These are phyloP conservation scores for Baryphthengus martii DNA, from an alignment of 2,113 vertebrate species.

Conservation along the genomic window DNA sequence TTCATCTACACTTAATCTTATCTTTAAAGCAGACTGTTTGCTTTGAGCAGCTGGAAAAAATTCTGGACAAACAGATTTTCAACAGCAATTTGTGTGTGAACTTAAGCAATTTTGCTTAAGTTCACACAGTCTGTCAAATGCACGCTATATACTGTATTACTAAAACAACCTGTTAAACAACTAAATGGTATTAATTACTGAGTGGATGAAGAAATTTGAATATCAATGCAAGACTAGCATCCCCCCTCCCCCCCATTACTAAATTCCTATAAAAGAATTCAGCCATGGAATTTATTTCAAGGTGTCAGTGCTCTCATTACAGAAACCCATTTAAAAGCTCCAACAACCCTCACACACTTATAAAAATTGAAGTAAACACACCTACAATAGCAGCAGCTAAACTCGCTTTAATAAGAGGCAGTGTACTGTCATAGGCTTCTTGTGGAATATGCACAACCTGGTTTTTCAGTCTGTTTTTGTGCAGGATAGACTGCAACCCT, in stretches of 20 bases:
- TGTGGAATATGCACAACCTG: conserved; percentile 85
- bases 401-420: conserved; percentile 90
- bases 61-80: neutral
- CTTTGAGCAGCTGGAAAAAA: neutral
- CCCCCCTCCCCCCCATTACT: neutral
- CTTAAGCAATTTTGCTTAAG: neutral
- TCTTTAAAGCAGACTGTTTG: neutral
- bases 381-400: conserved; percentile 89
- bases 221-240: neutral
- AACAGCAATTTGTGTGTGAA: too few relatives aligned
- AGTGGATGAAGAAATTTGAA: neutral
- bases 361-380: conserved; percentile 39
- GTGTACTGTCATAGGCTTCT: conserved; percentile 92
- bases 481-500: conserved; percentile 88
- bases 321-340: neutral
- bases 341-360: neutral
- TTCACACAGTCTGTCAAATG: neutral
- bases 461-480: conserved; percentile 87
- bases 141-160: neutral
- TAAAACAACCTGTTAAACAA: neutral
- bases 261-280: neutral
- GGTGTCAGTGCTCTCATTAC: neutral
- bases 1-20: neutral
- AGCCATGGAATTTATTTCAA: conserved; percentile 20
- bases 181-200: neutral